Percentiles rank a stretch among this genome's conserved stretches.
These are phyloP conservation scores for Argyra leucocephala DNA, from an alignment of 2,888 invertebrate species.

Conservation along the genomic window DNA sequence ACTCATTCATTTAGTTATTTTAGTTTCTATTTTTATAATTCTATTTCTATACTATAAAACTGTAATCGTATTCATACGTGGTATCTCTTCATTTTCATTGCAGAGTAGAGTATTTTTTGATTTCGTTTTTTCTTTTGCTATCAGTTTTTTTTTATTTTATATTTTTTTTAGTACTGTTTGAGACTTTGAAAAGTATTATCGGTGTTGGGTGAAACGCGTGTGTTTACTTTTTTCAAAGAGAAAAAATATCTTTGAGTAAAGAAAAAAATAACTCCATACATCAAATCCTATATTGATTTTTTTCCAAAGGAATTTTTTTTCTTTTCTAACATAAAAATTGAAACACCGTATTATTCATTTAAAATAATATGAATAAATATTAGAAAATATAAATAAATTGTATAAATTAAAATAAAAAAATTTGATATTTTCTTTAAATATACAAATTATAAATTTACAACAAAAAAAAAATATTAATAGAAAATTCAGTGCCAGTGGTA, in stretches of 20 bases:
- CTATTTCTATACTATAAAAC: background rate
- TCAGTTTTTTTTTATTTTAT: background rate
- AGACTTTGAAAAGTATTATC: background rate
- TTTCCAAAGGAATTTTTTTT: conserved; percentile 1
- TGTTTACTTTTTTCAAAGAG: background rate
- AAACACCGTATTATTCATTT: too few species aligned
- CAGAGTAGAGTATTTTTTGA: too few species aligned
- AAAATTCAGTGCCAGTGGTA: background rate
- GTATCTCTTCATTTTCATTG: too few species aligned
- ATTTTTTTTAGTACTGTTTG: conserved; percentile 1
- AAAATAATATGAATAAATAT: too few species aligned
- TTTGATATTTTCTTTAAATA: too few species aligned
- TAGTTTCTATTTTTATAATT: background rate
- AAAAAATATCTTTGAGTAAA: background rate
- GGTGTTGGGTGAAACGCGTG: background rate
- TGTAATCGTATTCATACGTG: too few species aligned
- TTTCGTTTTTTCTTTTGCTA: background rate
- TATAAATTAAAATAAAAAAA: too few species aligned
- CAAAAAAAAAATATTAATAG: background rate
- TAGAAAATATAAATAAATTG: too few species aligned
- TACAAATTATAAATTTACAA: background rate
- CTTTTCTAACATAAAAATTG: too few species aligned
- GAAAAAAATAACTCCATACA: background rate
- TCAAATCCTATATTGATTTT: conserved; percentile 2
- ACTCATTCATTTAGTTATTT: too few species aligned